Conservation (phyloP, 2,113 vertebrate genomes). For the Antigone vipio region DNA sequence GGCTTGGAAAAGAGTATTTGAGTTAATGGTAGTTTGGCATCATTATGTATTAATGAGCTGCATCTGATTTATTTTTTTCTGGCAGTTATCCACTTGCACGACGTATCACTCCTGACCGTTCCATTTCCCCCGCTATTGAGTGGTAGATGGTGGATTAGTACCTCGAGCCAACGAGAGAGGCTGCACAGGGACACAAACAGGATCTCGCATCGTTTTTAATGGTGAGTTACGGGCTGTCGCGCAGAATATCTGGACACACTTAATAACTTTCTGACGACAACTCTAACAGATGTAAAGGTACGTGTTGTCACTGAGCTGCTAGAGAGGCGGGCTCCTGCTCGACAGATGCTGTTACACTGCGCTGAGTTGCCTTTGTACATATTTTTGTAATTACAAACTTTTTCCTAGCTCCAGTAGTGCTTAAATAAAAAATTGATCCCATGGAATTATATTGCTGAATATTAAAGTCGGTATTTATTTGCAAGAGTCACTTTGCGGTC, state of each 20-base stretch:
- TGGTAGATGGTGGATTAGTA: background rate
- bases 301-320: background rate
- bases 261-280: constrained; percentile 34
- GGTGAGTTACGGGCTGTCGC: constrained; percentile 40
- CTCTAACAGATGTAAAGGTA: background rate
- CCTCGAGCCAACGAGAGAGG: constrained; percentile 5
- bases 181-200: background rate
- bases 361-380: background rate
- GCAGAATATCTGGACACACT: constrained; percentile 22
- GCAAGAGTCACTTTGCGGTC: constrained; percentile 53
- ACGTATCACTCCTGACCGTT: constrained; percentile 6
- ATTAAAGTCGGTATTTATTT: constrained; percentile 60
- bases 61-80: constrained; percentile 45
- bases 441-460: background rate
- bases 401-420: background rate
- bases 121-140: constrained; percentile 9
- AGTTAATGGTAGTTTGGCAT: constrained; percentile 42
- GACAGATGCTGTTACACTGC: background rate
- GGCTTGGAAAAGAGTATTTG: constrained; percentile 17
- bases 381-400: background rate
- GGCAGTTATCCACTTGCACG: constrained; percentile 35
- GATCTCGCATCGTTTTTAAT: background rate
- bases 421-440: constrained; percentile 23
- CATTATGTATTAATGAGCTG: constrained; percentile 42
- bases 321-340: background rate